These are phyloP conservation scores for Xenus cinereus DNA, from an alignment of 2,113 vertebrate genomes.

Conservation along the genomic window DNA sequence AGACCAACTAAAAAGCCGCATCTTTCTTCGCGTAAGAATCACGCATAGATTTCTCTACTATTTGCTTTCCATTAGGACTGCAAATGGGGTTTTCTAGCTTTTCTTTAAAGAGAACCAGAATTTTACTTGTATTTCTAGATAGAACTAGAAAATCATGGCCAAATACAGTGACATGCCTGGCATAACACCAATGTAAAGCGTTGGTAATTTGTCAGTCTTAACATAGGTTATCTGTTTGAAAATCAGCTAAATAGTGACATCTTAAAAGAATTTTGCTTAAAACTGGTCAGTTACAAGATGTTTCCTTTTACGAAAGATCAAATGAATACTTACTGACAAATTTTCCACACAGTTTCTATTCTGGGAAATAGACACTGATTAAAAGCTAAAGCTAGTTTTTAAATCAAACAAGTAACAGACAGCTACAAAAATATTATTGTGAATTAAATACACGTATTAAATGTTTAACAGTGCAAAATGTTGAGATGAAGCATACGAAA, in stretches of 20 bases:
- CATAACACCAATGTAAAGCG: not conserved
- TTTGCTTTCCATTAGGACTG: not conserved
- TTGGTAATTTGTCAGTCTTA: not conserved
- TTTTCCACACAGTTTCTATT: slow-evolving; percentile 36
- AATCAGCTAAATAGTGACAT: not conserved
- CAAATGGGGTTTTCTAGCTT: not conserved
- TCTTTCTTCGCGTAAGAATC: not conserved
- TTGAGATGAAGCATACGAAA: slow-evolving; percentile 76
- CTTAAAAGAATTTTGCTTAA: not conserved
- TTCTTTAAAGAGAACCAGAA: not conserved
- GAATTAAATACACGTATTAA: slow-evolving; percentile 75
- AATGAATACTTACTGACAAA: slow-evolving; percentile 17
- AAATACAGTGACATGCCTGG: not conserved
- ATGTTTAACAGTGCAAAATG: slow-evolving; percentile 77
- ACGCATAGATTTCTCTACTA: not conserved
- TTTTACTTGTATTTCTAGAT: not conserved
- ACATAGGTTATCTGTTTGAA: not conserved
- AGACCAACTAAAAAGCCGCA: slow-evolving; percentile 4
- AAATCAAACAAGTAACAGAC: slow-evolving; percentile 66
- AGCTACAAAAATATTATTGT: slow-evolving; percentile 70
- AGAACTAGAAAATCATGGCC: not conserved
- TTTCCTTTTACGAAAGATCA: slow-evolving; percentile 41
- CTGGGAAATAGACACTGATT: slow-evolving; percentile 54
- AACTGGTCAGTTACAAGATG: slow-evolving; percentile 41
- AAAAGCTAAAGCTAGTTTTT: slow-evolving; percentile 59